Evolutionary conservation across 2,797 vertebrate genomes (phyloP).

Genomic region (Channallabes apus): DNA sequence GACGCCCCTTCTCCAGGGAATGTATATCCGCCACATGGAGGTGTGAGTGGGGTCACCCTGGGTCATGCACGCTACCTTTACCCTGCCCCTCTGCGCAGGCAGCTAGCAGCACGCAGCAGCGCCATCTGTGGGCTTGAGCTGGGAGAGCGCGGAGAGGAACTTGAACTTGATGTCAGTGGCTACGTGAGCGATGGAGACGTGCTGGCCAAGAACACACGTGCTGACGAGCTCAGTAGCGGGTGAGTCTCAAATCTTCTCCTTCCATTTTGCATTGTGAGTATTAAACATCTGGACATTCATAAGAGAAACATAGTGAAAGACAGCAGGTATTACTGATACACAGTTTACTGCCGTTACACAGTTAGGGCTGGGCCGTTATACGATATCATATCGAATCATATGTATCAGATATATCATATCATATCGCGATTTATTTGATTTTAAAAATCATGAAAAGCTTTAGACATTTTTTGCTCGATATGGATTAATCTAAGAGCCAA

Average conservation of each 20-base stretch:
- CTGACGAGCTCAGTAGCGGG: conserved; percentile 92
- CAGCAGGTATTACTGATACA: too few relatives aligned
- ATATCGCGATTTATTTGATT: too few relatives aligned
- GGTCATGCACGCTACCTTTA: conserved; percentile 82
- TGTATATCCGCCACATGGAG: conserved; percentile 74
- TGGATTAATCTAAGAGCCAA: too few relatives aligned
- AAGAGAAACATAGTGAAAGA: neutral
- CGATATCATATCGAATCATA: too few relatives aligned
- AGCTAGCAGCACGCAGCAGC: conserved; percentile 78
- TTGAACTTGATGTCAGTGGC: conserved; percentile 87
- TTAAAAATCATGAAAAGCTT: too few relatives aligned
- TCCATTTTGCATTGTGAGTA: neutral
- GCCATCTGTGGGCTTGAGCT: conserved; percentile 71
- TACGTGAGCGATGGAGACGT: conserved; percentile 98
- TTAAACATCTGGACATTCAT: neutral
- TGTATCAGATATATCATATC: too few relatives aligned
- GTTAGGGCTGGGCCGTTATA: too few relatives aligned
- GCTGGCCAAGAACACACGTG: conserved; percentile 86
- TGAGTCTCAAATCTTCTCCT: conserved; percentile 65
- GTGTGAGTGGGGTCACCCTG: conserved; percentile 66
- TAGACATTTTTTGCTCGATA: too few relatives aligned
- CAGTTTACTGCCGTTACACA: too few relatives aligned
- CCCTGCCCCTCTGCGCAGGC: conserved; percentile 81
- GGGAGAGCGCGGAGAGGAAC: conserved; percentile 74
- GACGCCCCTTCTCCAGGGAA: conserved; percentile 82